A percentile compares a stretch with the other conserved stretches of the same genome.
Evolutionary conservation across 2,888 invertebrate genomes (phyloP).

Genomic region (Lycocerus yunnanus): DNA sequence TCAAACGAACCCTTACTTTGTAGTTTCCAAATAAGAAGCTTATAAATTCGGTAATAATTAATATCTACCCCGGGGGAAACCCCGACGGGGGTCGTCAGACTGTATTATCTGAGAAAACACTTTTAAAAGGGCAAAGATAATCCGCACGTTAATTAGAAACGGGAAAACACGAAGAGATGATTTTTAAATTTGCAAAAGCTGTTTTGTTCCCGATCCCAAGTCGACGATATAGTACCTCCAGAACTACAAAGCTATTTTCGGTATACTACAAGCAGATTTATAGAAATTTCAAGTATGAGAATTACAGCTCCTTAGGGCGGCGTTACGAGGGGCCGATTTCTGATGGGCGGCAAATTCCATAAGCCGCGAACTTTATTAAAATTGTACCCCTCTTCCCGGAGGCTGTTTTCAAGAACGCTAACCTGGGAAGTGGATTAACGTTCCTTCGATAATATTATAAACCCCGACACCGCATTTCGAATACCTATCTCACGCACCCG

Average conservation of each 20-base stretch:
- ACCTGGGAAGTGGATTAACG: not conserved
- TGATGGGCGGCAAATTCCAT: not conserved
- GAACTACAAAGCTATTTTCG: not conserved
- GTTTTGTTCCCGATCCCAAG: not conserved
- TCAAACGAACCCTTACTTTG: constrained; percentile 35
- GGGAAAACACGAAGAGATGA: not conserved
- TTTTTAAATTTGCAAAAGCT: not conserved
- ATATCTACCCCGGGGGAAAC: constrained; percentile 15
- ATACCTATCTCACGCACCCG: no score
- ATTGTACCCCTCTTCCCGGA: not conserved
- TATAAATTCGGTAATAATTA: constrained; percentile 41
- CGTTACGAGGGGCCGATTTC: not conserved
- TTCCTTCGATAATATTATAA: not conserved
- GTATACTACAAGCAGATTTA: not conserved
- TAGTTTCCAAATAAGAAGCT: constrained; percentile 41
- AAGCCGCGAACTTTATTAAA: not conserved
- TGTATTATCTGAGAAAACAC: constrained; percentile 6
- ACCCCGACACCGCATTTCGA: no score
- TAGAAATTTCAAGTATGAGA: not conserved
- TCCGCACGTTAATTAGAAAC: not conserved
- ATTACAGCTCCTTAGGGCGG: not conserved
- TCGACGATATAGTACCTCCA: not conserved
- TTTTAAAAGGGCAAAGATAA: constrained; percentile 10
- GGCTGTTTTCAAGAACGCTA: not conserved
- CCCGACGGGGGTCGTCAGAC: constrained; percentile 10